Base-by-base conservation (phyloP, 1,140 invertebrate species). In the Bombus superbus region DNA sequence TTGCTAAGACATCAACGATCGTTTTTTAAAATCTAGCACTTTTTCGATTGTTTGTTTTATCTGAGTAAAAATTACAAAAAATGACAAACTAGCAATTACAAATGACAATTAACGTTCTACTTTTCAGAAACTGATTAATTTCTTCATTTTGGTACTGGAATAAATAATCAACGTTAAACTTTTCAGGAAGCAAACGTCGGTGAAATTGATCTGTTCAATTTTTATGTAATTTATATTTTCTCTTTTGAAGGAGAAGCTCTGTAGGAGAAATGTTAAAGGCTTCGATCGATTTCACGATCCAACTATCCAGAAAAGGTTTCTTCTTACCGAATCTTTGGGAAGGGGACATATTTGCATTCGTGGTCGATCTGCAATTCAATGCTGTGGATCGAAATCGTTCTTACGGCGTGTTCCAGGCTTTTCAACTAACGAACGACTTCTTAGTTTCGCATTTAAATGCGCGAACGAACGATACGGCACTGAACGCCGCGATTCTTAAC, bases 351-450 rank as follows among this genome's bases (percentile, higher is more conserved):
- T 86, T 89, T 86, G 81, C 76, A 73, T 79, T 69, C 76, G 22
- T 72, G 64, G 66, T 25, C 62, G 66, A 89, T 89, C 80, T 86
- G 87, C 88, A 87, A 90, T 89, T 89, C 69, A 85, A 84, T 81
- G 73, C 78, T 42, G 38, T 22, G 66, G 78, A 90, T 73, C 68
- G 80, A 85, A 80, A 81, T 78, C 77, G 59, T 79, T 77, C 44
- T 32, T 75, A 38, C 47, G 25, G 32, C 28, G 59, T 40, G 53
- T 66, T 47, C 62, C 53, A 62, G 42, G 71, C 80, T 25, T 78
- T 79, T 88, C 42, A 82, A 40, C 76, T 74, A 80, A 83, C 35
- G 84, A 81, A 76, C 38, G 77, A 75, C 53, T 76, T 78, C n/a
- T 75, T 78, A 72, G 44, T 68, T n/a, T 85, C 42, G 53, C 68